phyloP scores from a whole-genome alignment of 2,797 vertebrate species.

The Spheniscus humboldti region DNA sequence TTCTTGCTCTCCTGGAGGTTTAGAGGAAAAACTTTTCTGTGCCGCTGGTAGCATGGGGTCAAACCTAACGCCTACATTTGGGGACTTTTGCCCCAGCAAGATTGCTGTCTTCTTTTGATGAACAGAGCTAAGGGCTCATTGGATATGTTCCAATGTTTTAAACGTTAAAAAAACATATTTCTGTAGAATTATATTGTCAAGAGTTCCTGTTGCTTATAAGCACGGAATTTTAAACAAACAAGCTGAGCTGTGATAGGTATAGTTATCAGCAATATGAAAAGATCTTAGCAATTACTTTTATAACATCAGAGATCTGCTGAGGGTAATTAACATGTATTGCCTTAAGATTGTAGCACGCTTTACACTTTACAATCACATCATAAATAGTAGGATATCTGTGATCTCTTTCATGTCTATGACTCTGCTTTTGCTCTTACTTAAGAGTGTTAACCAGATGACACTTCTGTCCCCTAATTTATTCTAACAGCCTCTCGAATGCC shows the following conservation, averaged over 20 bases:
- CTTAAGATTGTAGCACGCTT: not conserved
- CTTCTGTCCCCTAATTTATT: not conserved
- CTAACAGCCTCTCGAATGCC: not conserved
- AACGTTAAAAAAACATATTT: not conserved
- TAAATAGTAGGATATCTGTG: conserved; percentile 23
- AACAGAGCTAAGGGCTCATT: not conserved
- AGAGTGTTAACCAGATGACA: conserved; percentile 28
- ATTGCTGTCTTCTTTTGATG: not conserved
- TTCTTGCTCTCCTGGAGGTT: not conserved
- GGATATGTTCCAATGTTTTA: not conserved
- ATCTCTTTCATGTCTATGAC: conserved; percentile 33
- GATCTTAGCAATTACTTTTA: conserved; percentile 17
- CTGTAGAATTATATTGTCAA: not conserved
- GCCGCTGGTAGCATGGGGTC: not conserved
- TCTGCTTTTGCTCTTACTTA: conserved; percentile 13
- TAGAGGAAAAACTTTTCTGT: not conserved
- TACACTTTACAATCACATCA: conserved; percentile 31
- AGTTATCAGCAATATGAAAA: conserved; percentile 10
- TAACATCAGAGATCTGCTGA: not conserved
- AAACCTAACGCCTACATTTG: not conserved
- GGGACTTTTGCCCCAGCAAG: conserved; percentile 1
- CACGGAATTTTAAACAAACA: conserved; percentile 12
- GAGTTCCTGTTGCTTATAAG: not conserved
- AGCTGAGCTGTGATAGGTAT: not conserved
- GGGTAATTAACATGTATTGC: conserved; percentile 31